Percentiles rank a stretch among this genome's conserved stretches.
These are phyloP conservation scores for Heliconius hortense DNA, from an alignment of 2,888 invertebrate genomes.

Conservation along the genomic window DNA sequence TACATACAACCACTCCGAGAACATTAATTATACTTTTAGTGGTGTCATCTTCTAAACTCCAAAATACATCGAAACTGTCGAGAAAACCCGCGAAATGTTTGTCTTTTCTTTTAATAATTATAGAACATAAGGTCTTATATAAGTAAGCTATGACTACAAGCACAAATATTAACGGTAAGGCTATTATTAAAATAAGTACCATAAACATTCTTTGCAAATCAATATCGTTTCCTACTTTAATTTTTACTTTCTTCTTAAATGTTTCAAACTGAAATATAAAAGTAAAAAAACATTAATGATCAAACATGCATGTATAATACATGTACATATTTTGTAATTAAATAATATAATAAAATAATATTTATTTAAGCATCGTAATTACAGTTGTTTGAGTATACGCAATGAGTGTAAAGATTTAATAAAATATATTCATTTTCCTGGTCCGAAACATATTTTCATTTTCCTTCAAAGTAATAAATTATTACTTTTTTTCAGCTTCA, in stretches of 20 bases:
- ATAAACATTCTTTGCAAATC: slow-evolving; percentile 36
- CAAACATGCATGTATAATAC: background rate
- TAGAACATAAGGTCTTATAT: slow-evolving; percentile 56
- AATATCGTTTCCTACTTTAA: slow-evolving; percentile 34
- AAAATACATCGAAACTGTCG: slow-evolving; percentile 78
- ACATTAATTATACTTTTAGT: slow-evolving; percentile 75
- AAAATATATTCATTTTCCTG: background rate
- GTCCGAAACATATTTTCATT: no score
- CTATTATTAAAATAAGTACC: slow-evolving; percentile 47
- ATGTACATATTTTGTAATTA: background rate
- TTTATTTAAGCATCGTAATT: background rate
- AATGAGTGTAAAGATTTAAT: no score
- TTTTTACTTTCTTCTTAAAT: slow-evolving; percentile 42
- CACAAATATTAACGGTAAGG: slow-evolving; percentile 49
- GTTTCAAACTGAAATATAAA: slow-evolving; percentile 43
- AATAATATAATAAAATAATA: background rate
- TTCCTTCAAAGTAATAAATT: no score
- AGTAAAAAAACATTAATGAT: background rate
- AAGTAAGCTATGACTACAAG: slow-evolving; percentile 49
- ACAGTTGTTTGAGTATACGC: background rate
- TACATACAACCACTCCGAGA: slow-evolving; percentile 68
- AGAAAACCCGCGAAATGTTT: slow-evolving; percentile 70
- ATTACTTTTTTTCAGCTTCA: no score
- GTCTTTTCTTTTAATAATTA: slow-evolving; percentile 55
- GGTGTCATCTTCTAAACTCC: slow-evolving; percentile 75